phyloP scores from a whole-genome alignment of 2,113 vertebrate genomes.

The Upupa epops region DNA sequence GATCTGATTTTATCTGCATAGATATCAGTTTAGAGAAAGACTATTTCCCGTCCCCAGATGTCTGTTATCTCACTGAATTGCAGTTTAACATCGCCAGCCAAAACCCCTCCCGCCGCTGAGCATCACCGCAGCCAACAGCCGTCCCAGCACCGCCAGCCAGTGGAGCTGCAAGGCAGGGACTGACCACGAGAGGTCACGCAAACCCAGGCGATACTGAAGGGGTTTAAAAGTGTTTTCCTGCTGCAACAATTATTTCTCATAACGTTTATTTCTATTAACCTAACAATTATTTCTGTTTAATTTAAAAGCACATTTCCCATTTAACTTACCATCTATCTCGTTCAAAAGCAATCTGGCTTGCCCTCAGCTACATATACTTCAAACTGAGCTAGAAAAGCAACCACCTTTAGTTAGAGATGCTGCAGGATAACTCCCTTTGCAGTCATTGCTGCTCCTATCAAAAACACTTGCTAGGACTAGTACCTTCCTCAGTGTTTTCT shows the following conservation, averaged over 20 bases:
- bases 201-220: neutral
- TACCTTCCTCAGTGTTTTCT: neutral
- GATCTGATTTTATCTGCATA: neutral
- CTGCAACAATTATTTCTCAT: rapidly evolving
- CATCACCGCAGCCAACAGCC: neutral
- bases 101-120: neutral
- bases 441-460: neutral
- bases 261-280: no score
- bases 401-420: rapidly evolving
- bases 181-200: slow-evolving; percentile 41
- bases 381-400: neutral
- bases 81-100: neutral
- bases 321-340: neutral
- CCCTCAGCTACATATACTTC: neutral
- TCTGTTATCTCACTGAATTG: neutral
- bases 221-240: rapidly evolving
- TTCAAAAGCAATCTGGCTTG: neutral
- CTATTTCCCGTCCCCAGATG: neutral
- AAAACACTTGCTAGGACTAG: neutral
- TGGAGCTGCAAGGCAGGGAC: neutral
- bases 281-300: rapidly evolving
- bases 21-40: neutral
- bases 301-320: neutral
- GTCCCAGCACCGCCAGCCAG: rapidly evolving
- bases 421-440: neutral